Base-by-base conservation (phyloP, 2,797 vertebrate genomes). In the Harpagifer antarcticus region DNA sequence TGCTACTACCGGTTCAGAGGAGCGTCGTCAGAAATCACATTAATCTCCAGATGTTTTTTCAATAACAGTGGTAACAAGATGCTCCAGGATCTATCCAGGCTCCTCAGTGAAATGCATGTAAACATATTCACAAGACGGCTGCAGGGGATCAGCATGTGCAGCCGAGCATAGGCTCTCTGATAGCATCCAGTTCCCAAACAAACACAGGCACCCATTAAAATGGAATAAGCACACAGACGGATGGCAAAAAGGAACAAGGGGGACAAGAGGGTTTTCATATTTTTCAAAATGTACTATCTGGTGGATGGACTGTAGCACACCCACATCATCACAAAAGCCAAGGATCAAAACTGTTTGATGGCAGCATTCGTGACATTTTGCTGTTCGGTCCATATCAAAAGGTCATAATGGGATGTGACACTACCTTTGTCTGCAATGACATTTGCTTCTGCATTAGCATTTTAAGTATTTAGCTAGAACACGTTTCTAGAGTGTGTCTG, bases 121-220 rank as follows among this genome's bases (percentile, higher is more conserved):
- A 91, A 93, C 89, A 87, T 89, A 88, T 91, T 92, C 85, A 83
- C 73, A 70, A 82, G 85, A 77, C 61, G 63, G 79, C 89, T 89
- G 85, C 72, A 56, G 88, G 88, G 91, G 88, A 86, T 89, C 85
- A 87, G 83, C 66, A 50, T 67, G 87, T 72, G 83, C 87, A 89
- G 78, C 82, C 85, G 50, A 91, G 88, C 89, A 82, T 62, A 57
- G 81, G 74, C 77, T 70, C 82, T 72, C 74, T 80, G 86, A 89
- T 91, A 84, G 87, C 88, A 83, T 82, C 67, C 81, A 77, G 85
- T 79, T 89, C 86, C 84, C 78, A 89, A 84, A 87, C 86, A 90
- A 87, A 91, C 78, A 86, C 78, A 68, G 74, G 82, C 65, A 53
- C 61, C 71, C 67, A 71, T 82, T 83, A 74, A 87, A 89, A 86